Base-by-base conservation (phyloP, 2,888 invertebrate species). In the Ochlodes sylvanus region DNA sequence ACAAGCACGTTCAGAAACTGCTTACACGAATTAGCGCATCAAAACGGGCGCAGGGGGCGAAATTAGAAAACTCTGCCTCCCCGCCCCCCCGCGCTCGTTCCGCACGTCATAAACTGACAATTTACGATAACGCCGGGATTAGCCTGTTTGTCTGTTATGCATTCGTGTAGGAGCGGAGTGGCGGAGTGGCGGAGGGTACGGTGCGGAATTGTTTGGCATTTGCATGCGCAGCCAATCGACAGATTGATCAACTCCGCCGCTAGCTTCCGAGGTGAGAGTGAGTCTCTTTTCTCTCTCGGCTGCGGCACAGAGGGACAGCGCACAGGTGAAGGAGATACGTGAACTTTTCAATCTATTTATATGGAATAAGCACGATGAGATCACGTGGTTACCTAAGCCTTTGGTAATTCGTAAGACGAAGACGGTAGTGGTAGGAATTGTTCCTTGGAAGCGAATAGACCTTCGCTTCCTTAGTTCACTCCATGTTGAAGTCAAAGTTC, bases 81-180 rank as follows among this genome's bases (percentile, higher is more conserved):
- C 75, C 79, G 72, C 72, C 78, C 77, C 71, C 82, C 83, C 86
- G 80, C 86, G 82, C 82, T 88, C 93, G 89, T 92, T 93, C 91
- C 87, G 92, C 93, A 94, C 93, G 93, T 94, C 94, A 93, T 94
- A 94, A 94, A 93, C 92, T 93, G 93, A 93, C 93, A 92, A 94
- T 94, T 94, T 94, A 94, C 93, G 94, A 93, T 94, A 93, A 92
- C 91, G 88, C 85, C 85, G 87, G 93, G 93, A 93, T 94, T 93
- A 93, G 93, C 92, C 84, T 90, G 92, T 92, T 91, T 92, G 92
- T 91, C 89, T 92, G 91, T 89, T 88, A 88, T 89, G 91, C 91
- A 89, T 89, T 87, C 87, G 87, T 73, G 77, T 77, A 72, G 73
- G 73, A 61, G 70, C 69, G 74, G 66, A 65, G 69, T 47, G 55